Evolutionary conservation across 2,888 invertebrate species (phyloP), one percentile per base, ranked within the genome.

Genomic region (Pristionchus entomophagus): DNA sequence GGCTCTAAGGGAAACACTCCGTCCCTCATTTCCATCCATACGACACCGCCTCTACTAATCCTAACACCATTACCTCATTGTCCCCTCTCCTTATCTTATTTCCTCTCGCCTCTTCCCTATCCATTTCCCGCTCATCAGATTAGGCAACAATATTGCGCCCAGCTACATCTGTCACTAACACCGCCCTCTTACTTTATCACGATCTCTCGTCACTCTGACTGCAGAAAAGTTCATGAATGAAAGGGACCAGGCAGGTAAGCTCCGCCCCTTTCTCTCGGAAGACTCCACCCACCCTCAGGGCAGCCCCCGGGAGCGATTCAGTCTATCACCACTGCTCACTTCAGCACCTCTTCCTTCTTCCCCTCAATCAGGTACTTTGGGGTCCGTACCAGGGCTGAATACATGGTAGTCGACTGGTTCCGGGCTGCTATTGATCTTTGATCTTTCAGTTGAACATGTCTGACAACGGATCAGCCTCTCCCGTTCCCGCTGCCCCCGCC

Each of bases 51-150:
- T 69, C 69, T 73, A 73, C 41, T 73, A 41, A 41, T 17, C 73
- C 73, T 73, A 73, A 73, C 73, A 73, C 73, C 73, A 41, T 73
- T 73, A 73, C 73, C 73, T 73, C 73, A 73, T 73, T 41, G 26
- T 73, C 45, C 45, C 73, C 73, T 45, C 73, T 65, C 65, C 69
- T 19, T 29, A 32, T 29, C n/a, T n/a, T n/a, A n/a, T 53, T 22
- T 59, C 35, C 35, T 14, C 35, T n/a, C 65, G 5, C 32, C 65
- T 38, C 38, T 19, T 3, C 19, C 32, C 65, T 65, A 38, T 65
- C 65, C 65, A 65, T 65, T 65, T 65, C 65, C 65, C 62, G 35
- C 65, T 73, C 73, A 73, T 73, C 73, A 38, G 73, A 73, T 73
- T 73, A 73, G 45, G 26, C 38, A 41, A 38, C 73, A 73, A 73